These are phyloP conservation scores for Lycodopsis pacificus DNA, from an alignment of 2,797 vertebrate genomes.

Conservation along the genomic window DNA sequence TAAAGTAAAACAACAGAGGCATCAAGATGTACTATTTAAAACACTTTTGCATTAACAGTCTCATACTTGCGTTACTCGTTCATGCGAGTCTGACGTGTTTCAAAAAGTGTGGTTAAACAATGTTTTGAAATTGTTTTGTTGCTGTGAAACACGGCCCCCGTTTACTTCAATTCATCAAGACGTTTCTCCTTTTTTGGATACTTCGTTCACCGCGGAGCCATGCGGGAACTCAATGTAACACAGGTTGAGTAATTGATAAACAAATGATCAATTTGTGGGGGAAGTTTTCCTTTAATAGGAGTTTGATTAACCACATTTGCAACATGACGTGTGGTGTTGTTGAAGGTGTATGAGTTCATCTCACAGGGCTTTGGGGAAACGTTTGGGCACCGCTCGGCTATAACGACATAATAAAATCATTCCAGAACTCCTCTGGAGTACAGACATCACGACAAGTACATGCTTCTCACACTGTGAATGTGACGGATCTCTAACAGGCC, in stretches of 20 bases:
- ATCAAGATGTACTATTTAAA: background rate
- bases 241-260: too few species aligned
- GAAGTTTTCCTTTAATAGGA: background rate
- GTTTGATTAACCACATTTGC: background rate
- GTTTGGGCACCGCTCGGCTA: background rate
- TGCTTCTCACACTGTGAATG: constrained; percentile 24
- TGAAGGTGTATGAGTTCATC: background rate
- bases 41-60: background rate
- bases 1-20: background rate
- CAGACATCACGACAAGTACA: constrained; percentile 16
- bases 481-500: constrained; percentile 57
- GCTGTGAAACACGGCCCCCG: too few species aligned
- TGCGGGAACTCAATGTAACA: too few species aligned
- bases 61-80: too few species aligned
- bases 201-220: too few species aligned
- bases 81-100: too few species aligned
- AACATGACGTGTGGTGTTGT: background rate
- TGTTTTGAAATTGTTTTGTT: too few species aligned
- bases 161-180: too few species aligned
- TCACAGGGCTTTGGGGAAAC: background rate
- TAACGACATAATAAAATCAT: background rate
- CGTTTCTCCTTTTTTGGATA: too few species aligned
- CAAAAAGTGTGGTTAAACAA: too few species aligned
- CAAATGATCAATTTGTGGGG: too few species aligned
- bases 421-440: constrained; percentile 7